Percentiles rank a stretch among this genome's conserved stretches.
Conservation (phyloP, 2,888 invertebrate species). For the Selenia dentaria region DNA sequence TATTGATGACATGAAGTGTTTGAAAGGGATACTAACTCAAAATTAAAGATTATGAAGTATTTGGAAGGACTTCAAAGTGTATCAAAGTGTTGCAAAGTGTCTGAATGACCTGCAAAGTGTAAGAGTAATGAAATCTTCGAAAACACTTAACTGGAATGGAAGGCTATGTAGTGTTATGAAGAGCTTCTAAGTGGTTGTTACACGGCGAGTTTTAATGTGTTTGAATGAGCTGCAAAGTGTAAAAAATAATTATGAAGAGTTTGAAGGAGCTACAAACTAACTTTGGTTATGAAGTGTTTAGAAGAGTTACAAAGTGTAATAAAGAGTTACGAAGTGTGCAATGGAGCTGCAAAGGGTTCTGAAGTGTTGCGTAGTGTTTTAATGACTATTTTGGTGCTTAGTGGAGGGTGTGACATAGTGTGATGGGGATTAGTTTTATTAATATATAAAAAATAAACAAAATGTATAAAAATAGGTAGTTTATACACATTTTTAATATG, state of each 20-base stretch:
- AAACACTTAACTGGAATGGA: too few relatives aligned
- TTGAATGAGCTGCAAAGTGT: too few relatives aligned
- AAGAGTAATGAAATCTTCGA: too few relatives aligned
- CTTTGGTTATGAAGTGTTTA: not conserved
- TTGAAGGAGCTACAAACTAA: too few relatives aligned
- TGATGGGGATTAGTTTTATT: not conserved
- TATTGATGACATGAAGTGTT: too few relatives aligned
- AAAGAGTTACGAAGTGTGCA: not conserved
- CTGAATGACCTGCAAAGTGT: too few relatives aligned
- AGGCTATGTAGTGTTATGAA: too few relatives aligned
- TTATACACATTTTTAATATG: too few relatives aligned
- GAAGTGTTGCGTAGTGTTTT: not conserved
- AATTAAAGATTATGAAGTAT: not conserved
- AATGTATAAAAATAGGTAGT: conserved; percentile 5
- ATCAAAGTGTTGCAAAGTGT: not conserved
- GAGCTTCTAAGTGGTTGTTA: too few relatives aligned
- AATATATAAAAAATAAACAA: not conserved
- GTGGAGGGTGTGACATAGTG: not conserved
- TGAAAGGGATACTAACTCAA: too few relatives aligned
- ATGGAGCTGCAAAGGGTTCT: not conserved
- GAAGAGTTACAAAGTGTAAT: not conserved
- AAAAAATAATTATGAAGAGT: too few relatives aligned
- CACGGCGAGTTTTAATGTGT: too few relatives aligned
- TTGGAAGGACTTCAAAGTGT: not conserved
- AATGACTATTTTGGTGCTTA: conserved; percentile 16